Conservation (phyloP, 2,113 vertebrate species). For the Atherinomorus stipes region DNA sequence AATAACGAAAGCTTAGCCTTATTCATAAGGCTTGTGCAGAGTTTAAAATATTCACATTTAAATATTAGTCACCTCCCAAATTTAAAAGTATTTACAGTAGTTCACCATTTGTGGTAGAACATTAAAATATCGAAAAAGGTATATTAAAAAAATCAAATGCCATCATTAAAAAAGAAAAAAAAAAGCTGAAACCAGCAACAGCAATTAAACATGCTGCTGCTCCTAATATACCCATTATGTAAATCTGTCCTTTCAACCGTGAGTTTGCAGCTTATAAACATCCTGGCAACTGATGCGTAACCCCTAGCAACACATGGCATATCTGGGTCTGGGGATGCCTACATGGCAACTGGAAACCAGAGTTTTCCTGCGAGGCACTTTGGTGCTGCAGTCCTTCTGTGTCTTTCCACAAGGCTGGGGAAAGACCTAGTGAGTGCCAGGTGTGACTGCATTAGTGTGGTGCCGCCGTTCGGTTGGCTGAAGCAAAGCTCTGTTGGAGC, state of each 20-base stretch:
- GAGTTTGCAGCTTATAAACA: slow-evolving; percentile 47
- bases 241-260: slow-evolving; percentile 17
- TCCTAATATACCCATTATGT: not conserved
- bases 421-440: not conserved
- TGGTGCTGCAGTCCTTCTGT: slow-evolving; percentile 4
- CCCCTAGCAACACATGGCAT: slow-evolving; percentile 31
- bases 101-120: not conserved
- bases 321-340: slow-evolving; percentile 36
- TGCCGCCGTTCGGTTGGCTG: slow-evolving; percentile 83
- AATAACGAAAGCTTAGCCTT: slow-evolving; percentile 13
- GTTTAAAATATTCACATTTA: slow-evolving; percentile 42
- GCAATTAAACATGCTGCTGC: slow-evolving; percentile 17
- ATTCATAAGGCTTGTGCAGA: slow-evolving; percentile 45
- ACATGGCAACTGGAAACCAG: slow-evolving; percentile 41
- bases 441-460: slow-evolving; percentile 58
- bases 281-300: slow-evolving; percentile 28
- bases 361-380: slow-evolving; percentile 41
- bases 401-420: not conserved
- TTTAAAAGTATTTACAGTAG: slow-evolving; percentile 48
- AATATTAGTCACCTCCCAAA: slow-evolving; percentile 28
- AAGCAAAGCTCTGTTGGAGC: slow-evolving; percentile 92
- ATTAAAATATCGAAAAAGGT: not conserved
- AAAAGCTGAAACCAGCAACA: not conserved
- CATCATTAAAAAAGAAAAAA: not conserved
- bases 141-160: not conserved